These are phyloP conservation scores for Nettapus auritus DNA, from an alignment of 2,113 vertebrate genomes.

Conservation along the genomic window DNA sequence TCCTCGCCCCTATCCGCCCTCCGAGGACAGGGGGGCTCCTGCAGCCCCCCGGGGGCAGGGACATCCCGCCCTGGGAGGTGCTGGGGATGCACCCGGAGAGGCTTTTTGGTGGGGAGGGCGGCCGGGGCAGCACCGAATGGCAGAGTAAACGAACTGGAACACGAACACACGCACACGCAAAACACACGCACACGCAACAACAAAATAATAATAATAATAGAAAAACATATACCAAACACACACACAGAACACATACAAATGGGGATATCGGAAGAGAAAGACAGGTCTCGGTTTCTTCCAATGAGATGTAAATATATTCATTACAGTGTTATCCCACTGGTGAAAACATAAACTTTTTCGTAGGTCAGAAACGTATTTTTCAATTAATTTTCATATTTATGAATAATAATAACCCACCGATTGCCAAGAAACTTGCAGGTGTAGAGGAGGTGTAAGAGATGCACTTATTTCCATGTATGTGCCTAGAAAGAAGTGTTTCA, in stretches of 20 bases:
- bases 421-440: slow-evolving; percentile 44
- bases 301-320: slow-evolving; percentile 80
- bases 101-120: background rate
- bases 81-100: background rate
- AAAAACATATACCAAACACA: no score
- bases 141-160: background rate
- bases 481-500: slow-evolving; percentile 66
- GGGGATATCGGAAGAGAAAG: slow-evolving; percentile 9
- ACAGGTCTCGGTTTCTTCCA: slow-evolving; percentile 29
- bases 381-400: slow-evolving; percentile 76
- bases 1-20: background rate
- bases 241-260: background rate
- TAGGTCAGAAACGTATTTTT: slow-evolving; percentile 67
- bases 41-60: background rate
- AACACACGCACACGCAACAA: background rate
- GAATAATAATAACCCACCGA: slow-evolving; percentile 20
- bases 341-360: slow-evolving; percentile 75
- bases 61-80: background rate
- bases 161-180: background rate
- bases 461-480: slow-evolving; percentile 53
- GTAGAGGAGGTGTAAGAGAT: slow-evolving; percentile 24
- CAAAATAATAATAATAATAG: background rate
- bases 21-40: background rate
- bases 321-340: slow-evolving; percentile 70
- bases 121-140: background rate